Evolutionary conservation across 2,113 vertebrate species (phyloP), one percentile per base, ranked within the genome.

Genomic region (Progne subis): DNA sequence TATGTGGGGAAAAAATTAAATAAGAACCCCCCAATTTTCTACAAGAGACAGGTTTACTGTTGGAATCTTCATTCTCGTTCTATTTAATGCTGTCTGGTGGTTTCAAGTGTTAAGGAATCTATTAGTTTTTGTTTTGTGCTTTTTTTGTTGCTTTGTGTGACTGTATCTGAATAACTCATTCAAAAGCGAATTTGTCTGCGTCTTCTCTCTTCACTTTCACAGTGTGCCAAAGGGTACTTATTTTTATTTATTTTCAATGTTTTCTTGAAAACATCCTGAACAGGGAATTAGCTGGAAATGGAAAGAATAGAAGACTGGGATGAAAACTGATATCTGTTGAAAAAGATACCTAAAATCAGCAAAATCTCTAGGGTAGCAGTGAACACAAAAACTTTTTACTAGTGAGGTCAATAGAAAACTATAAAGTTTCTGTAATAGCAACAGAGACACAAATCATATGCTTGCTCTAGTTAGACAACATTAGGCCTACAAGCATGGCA

Each of bases 1-100:
- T 5, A 29, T 8, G 13, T 4, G 37, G 2, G 9, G 1, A 14
- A 8, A 14, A 13, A 37, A 34, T 5, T 8, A 19, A 39, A 12
- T 7, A 24, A 21, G 13, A 55, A 5, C 13, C 1, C 18, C 4
- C 11, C 2, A 0, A 11, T 44, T 72, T 88, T 81, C 23, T 46
- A 1, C 52, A 53, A 76, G 9, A 34, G 8, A 23, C 4, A 46
- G 5, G 11, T 29, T 25, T 85, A 12, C 26, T 74, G 4, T 50
- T 59, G 16, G 5, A 21, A n/a, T 47, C 47, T 80, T 69, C 19
- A 24, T n/a, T 39, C 15, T 32, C 15, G 29, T 50, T 52, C 11
- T 49, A 17, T 68, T 57, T 47, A 76, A 76, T 57, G 20, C 3
- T 82, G 6, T 32, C 14, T 59, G 12, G 14, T 85, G 7, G 2